phyloP scores from a whole-genome alignment of 2,888 invertebrate genomes.

The Chaetogeoica ovagalla region DNA sequence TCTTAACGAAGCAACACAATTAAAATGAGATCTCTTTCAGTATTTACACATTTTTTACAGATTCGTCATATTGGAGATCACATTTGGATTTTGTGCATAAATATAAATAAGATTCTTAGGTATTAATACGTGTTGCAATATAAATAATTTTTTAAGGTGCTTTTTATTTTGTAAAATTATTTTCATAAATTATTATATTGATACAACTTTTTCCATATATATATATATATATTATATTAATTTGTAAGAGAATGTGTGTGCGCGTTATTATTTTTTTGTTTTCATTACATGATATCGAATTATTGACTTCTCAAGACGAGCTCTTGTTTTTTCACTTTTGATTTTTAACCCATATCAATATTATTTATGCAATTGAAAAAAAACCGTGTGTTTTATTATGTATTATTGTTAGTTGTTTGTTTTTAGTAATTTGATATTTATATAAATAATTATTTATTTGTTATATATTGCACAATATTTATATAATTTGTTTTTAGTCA shows the following conservation, averaged over 20 bases:
- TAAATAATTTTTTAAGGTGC: constrained; percentile 35
- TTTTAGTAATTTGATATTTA: constrained; percentile 32
- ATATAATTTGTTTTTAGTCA: constrained; percentile 32
- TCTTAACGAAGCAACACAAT: constrained; percentile 58
- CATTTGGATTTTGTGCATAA: not conserved
- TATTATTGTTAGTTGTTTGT: constrained; percentile 5
- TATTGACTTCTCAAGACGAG: constrained; percentile 10
- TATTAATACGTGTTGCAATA: not conserved
- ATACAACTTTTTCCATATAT: not conserved
- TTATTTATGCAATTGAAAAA: constrained; percentile 2
- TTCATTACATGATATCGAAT: not conserved
- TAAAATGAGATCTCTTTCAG: constrained; percentile 52
- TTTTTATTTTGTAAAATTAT: constrained; percentile 13
- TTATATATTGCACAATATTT: constrained; percentile 33
- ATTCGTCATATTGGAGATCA: not conserved
- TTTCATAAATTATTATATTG: not conserved
- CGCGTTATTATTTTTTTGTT: not conserved
- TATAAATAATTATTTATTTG: constrained; percentile 30
- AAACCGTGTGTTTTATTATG: not conserved
- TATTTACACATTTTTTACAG: not conserved
- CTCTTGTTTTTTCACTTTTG: constrained; percentile 1
- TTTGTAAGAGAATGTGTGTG: not conserved
- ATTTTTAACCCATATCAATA: not conserved
- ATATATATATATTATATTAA: not conserved
- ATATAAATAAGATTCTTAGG: not conserved